Conservation (phyloP, 2,888 invertebrate genomes). For the Bimastos eiseni region DNA sequence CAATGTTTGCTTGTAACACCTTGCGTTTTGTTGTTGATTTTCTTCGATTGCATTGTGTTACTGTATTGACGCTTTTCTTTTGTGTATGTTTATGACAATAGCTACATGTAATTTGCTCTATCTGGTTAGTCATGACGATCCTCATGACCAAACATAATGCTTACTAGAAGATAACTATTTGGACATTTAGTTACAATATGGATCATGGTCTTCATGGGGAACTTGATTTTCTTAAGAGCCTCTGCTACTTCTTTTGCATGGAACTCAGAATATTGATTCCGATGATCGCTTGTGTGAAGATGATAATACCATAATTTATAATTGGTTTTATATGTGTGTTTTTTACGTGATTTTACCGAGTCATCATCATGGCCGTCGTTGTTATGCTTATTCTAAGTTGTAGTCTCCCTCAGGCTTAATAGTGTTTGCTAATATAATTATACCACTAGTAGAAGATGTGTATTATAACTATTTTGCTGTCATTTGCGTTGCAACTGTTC, state of each 20-base stretch:
- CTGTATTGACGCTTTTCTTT: neutral
- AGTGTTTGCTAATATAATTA: neutral
- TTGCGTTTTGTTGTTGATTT: neutral
- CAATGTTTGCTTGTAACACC: neutral
- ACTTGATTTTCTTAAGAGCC: neutral
- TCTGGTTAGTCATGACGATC: slow-evolving; percentile 9
- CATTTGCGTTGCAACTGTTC: neutral
- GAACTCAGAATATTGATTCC: neutral
- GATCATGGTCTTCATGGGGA: too few species aligned
- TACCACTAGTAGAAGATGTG: neutral
- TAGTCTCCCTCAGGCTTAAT: neutral
- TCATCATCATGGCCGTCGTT: neutral
- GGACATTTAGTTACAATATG: neutral
- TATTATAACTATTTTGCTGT: neutral
- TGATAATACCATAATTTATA: neutral
- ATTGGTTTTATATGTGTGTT: neutral
- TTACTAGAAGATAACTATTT: neutral
- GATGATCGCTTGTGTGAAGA: neutral
- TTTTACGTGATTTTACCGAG: neutral
- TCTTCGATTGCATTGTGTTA: neutral
- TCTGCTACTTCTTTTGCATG: neutral
- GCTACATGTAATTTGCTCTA: neutral
- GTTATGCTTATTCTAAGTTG: neutral
- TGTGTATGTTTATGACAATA: neutral
- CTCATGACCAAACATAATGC: neutral